Base-by-base conservation (phyloP, 2,797 vertebrate genomes). In the Heterohyrax brucei region DNA sequence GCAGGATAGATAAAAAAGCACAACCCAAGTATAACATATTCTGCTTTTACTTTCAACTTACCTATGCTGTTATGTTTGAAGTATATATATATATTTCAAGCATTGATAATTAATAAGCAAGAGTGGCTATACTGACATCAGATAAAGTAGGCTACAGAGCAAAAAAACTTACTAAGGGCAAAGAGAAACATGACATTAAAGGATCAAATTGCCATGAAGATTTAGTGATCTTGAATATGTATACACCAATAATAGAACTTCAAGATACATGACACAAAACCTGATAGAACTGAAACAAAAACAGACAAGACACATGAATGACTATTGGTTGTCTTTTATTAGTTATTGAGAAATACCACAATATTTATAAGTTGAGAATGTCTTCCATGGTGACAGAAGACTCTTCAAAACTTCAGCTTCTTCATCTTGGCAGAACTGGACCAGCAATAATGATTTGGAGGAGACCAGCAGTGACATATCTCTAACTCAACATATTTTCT, bases 161-260 rank as follows among this genome's bases (percentile, higher is more conserved):
- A 50, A 88, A 87, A 28, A 44, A 91, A 95, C 93, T 78, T 81
- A 93, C 24, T 64, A 70, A 33, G 21, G 19, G 64, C 14, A 76
- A 30, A 73, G 53, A 85, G 7, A 50, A 81, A 53, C 8, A 85
- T 50, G 77, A 44, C 33, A 73, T 62, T n/a, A 80, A 73, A 94
- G 64, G 21, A 39, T 9, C 53, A 21, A 9, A 22, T 16, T 46
- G 73, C 21, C 30, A 70, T 68, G 78, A 61, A 84, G 48, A 80
- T 21, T 75, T 50, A 48, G 13, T 16, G 10, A 56, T 56, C 53
- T 16, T 79, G 46, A 79, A n/a, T 73, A 70, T 13, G 4, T 66
- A n/a, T 33, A 5, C 33, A 72, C 10, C 28, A 93, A 22, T 21
- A 80, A 4, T 10, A 39, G 13, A 84, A 30, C 61, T 70, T n/a